Percentiles rank a stretch among this genome's conserved stretches.
phyloP scores from a whole-genome alignment of 2,888 invertebrate species.

The Chalcosyrphus nemorum region DNA sequence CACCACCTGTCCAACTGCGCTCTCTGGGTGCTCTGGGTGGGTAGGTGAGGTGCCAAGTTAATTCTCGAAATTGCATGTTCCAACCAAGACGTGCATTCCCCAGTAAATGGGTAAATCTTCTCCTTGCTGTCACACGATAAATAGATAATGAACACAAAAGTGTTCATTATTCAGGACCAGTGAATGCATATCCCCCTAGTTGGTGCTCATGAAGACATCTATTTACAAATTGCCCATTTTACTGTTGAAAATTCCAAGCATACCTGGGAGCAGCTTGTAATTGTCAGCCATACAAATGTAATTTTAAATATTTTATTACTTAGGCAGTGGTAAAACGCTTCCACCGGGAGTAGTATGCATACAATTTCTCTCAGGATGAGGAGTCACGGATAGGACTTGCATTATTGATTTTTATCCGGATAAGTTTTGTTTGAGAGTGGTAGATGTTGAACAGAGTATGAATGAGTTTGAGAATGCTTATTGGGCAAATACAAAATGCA shows the following conservation, averaged over 20 bases:
- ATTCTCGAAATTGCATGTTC: neutral
- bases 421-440: neutral
- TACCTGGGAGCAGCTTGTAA: conserved; percentile 1
- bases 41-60: neutral
- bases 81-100: neutral
- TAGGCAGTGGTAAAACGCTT: conserved; percentile 7
- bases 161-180: conserved; percentile 27
- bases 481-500: no score
- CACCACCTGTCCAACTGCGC: conserved; percentile 1
- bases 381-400: neutral
- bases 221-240: conserved; percentile 45
- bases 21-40: neutral
- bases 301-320: conserved; percentile 39
- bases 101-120: neutral
- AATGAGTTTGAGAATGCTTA: neutral
- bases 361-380: neutral
- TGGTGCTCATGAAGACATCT: neutral
- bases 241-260: neutral
- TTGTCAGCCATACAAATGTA: conserved; percentile 10
- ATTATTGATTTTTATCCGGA: conserved; percentile 7
- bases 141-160: conserved; percentile 29
- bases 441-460: neutral
- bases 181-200: conserved; percentile 2
- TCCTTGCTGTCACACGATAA: conserved; percentile 28
- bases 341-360: neutral